These are phyloP conservation scores for Drosophila eohydei DNA, from an alignment of 2,888 invertebrate species.

Conservation along the genomic window DNA sequence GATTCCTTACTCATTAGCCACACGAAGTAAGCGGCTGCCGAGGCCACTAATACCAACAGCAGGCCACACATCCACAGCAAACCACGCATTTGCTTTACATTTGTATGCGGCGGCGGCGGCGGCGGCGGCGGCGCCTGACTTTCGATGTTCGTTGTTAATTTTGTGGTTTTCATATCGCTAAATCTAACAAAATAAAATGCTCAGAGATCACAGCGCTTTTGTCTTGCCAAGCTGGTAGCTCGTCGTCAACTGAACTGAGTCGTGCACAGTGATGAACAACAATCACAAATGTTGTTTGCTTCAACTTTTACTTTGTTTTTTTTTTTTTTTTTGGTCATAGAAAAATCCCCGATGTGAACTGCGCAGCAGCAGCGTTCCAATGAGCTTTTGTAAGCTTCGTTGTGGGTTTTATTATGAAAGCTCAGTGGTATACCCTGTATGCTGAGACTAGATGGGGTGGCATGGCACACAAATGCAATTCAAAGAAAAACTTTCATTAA, in stretches of 20 bases:
- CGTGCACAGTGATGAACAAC: slow-evolving; percentile 36
- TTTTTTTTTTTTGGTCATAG: slow-evolving; percentile 21
- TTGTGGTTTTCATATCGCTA: slow-evolving; percentile 16
- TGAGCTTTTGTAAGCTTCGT: slow-evolving; percentile 27
- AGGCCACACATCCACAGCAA: slow-evolving; percentile 50
- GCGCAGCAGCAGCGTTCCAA: slow-evolving; percentile 40
- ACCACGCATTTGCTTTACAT: slow-evolving; percentile 34
- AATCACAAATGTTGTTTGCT: slow-evolving; percentile 28
- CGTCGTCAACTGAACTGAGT: slow-evolving; percentile 47
- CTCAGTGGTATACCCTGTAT: slow-evolving; percentile 9
- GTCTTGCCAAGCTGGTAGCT: slow-evolving; percentile 49
- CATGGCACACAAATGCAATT: not conserved
- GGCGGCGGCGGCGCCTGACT: slow-evolving; percentile 17
- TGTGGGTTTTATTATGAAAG: slow-evolving; percentile 3
- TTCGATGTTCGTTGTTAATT: slow-evolving; percentile 14
- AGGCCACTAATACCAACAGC: slow-evolving; percentile 51
- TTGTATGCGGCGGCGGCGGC: slow-evolving; percentile 4
- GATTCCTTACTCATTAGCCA: slow-evolving; percentile 57
- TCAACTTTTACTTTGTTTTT: slow-evolving; percentile 23
- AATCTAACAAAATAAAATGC: slow-evolving; percentile 5
- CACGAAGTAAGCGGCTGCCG: slow-evolving; percentile 47
- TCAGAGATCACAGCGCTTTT: slow-evolving; percentile 9
- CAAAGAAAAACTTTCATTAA: too few species aligned
- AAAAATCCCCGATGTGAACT: slow-evolving; percentile 56
- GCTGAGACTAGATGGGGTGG: not conserved